Evolutionary conservation across 2,113 vertebrate genomes (phyloP), one percentile per base, ranked within the genome.

Genomic region (Lycaon pictus): DNA sequence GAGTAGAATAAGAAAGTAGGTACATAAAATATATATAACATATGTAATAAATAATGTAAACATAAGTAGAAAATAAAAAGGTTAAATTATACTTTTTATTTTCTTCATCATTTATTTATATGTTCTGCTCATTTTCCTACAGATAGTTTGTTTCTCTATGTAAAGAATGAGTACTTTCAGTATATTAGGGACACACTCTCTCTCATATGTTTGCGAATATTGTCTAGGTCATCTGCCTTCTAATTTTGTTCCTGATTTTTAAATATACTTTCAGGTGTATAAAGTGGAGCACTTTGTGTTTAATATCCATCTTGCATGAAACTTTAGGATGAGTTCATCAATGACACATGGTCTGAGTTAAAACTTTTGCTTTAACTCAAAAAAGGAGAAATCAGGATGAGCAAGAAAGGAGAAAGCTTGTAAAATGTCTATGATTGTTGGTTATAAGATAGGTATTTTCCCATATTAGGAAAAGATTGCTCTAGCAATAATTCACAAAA

Each of bases 161-260:
- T 74, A 74, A 43, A 74, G 71, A 16, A 17, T 32, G 82, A 43
- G 4, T 60, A 84, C 23, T 77, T 74, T 79, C 56, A 60, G 11
- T 43, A 58, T 86, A 58, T 71, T 74, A 53, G 86, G n/a, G 17
- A 67, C 60, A 76, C 7, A 55, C 11, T 56, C 29, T 55, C 35
- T 77, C 35, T 89, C 32, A 53, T 19, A 72, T 60, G 19, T 43
- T 81, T 81, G 7, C 7, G 86, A 85, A 51, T 53, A 90, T 74
- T 85, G 86, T 27, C 58, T 92, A n/a, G 48, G 12, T 81, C 90
- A 81, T 51, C 81, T 95, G 58, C 8, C 32, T 93, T 86, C 93
- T 82, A 87, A 76, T 48, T 90, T 93, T 51, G 11, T 67, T 86
- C 43, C 37, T 55, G 19, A 74, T 48, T 74, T 80, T 82, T 82